Evolutionary conservation across 1,140 invertebrate species (phyloP).

Genomic region (Pantala flavescens): DNA sequence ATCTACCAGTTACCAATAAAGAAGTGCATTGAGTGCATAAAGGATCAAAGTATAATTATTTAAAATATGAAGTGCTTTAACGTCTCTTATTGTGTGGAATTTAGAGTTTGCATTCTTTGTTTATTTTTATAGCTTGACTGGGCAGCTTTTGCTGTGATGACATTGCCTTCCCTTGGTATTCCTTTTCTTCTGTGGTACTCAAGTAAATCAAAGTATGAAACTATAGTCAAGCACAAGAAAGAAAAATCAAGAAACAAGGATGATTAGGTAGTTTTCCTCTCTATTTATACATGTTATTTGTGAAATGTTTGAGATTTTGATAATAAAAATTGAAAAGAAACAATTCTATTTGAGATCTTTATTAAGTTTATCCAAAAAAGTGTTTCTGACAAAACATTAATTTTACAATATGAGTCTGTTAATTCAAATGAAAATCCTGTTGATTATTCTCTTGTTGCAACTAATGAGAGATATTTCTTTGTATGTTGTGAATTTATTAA

Average conservation of each 20-base stretch:
- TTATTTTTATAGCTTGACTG: constrained; percentile 68
- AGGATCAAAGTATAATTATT: no score
- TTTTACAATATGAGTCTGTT: no score
- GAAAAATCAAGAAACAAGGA: constrained; percentile 17
- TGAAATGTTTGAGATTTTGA: background rate
- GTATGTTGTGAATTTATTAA: no score
- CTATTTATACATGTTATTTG: background rate
- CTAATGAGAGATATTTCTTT: no score
- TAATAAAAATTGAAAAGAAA: background rate
- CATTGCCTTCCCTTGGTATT: constrained; percentile 85
- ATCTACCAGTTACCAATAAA: no score
- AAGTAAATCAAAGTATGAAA: constrained; percentile 91
- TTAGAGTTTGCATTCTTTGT: background rate
- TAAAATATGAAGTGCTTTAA: no score
- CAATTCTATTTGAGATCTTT: background rate
- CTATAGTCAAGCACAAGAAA: constrained; percentile 55
- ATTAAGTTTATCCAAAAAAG: no score
- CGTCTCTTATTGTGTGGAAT: no score
- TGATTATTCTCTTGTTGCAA: no score
- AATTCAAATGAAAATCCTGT: no score
- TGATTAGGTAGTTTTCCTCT: background rate
- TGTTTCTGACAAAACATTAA: no score
- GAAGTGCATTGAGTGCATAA: no score
- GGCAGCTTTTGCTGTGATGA: constrained; percentile 93
- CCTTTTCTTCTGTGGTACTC: constrained; percentile 89